These are phyloP conservation scores for Apotomis turbidana DNA, from an alignment of 2,888 invertebrate genomes.

Conservation along the genomic window DNA sequence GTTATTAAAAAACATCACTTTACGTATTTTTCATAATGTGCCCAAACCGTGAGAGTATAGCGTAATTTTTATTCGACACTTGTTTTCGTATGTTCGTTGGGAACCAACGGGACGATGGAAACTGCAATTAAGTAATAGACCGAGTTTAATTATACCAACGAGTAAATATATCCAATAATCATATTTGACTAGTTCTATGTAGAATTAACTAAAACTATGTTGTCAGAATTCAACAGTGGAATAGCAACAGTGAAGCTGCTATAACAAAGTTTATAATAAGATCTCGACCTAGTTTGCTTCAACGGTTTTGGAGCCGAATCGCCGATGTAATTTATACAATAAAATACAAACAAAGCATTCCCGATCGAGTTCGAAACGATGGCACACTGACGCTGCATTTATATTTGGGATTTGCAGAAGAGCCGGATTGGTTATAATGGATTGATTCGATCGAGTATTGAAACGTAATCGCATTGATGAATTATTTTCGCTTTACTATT, in stretches of 20 bases:
- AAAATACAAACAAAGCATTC: background rate
- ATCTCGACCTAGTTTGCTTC: background rate
- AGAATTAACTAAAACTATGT: no score
- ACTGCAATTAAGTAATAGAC: no score
- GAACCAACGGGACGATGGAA: no score
- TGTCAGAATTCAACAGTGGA: background rate
- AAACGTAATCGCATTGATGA: background rate
- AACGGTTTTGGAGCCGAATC: background rate
- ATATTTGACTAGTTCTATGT: no score
- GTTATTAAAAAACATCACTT: no score
- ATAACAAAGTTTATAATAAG: background rate
- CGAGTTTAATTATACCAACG: no score
- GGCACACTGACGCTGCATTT: background rate
- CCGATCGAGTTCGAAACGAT: background rate
- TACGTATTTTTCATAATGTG: no score
- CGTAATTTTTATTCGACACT: no score
- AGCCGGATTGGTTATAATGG: background rate
- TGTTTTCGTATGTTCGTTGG: no score
- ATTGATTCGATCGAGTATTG: background rate
- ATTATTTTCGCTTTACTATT: background rate
- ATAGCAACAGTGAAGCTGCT: background rate
- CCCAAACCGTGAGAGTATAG: no score
- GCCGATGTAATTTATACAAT: background rate
- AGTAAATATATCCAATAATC: no score
- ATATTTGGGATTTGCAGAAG: conserved; percentile 1